Conservation (phyloP, 2,797 vertebrate species). For the Pseudochirops corinnae region DNA sequence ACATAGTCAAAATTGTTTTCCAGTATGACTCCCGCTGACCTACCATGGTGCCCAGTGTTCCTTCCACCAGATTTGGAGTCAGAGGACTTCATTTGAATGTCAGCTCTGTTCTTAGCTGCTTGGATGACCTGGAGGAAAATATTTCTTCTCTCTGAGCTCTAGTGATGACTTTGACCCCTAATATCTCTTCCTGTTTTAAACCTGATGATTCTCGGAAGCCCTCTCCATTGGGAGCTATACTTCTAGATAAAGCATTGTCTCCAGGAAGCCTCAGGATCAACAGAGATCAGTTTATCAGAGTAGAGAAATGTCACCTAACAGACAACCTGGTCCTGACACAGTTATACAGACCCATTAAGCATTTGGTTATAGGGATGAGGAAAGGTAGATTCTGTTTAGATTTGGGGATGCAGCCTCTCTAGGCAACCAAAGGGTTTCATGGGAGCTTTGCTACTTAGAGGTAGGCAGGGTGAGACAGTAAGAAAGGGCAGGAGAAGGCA, state of each 20-base stretch:
- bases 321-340: not conserved
- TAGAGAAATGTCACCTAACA: not conserved
- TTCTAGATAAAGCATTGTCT: not conserved
- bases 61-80: not conserved
- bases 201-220: not conserved
- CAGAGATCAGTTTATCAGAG: not conserved
- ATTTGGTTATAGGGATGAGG: not conserved
- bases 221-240: not conserved
- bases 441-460: slow-evolving; percentile 28
- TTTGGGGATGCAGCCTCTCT: not conserved
- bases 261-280: not conserved
- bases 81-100: not conserved
- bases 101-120: not conserved
- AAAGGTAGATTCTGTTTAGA: not conserved
- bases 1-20: not conserved
- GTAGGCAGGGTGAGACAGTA: not conserved
- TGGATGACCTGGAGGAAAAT: not conserved
- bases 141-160: not conserved
- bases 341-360: not conserved
- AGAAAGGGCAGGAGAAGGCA: not conserved
- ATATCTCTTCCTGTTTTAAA: not conserved
- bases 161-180: not conserved
- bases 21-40: not conserved
- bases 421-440: not conserved
- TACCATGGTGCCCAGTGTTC: not conserved